These are phyloP conservation scores for Axinella damicornis DNA, from an alignment of 37 sponge, comb jelly and placozoan species.

Conservation along the genomic window DNA sequence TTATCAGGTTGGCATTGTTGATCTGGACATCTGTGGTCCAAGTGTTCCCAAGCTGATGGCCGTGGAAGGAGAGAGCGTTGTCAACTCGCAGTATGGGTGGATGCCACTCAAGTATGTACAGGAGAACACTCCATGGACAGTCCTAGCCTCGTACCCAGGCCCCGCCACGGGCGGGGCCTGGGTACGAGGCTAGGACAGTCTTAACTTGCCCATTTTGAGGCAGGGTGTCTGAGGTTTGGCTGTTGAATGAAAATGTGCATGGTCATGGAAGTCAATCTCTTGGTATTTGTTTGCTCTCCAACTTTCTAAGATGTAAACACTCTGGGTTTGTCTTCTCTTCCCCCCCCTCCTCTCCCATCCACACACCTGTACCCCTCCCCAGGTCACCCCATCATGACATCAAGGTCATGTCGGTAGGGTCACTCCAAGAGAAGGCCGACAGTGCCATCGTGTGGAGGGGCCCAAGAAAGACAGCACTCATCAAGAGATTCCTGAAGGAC, in stretches of 20 bases:
- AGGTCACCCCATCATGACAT: conserved; percentile 82
- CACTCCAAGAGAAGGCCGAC: conserved; percentile 60
- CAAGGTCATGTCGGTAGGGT: conserved; percentile 87
- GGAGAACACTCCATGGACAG: too few relatives aligned
- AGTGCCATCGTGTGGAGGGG: conserved; percentile 93
- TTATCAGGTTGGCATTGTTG: conserved; percentile 83
- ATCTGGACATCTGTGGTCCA: conserved; percentile 95
- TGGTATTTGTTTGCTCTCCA: too few relatives aligned
- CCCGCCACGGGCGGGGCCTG: too few relatives aligned
- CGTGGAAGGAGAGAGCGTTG: conserved; percentile 62
- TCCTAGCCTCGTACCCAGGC: too few relatives aligned
- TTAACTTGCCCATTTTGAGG: background rate
- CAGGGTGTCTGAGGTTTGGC: too few relatives aligned
- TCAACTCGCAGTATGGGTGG: conserved; percentile 89
- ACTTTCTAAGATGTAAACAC: too few relatives aligned
- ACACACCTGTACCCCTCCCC: background rate
- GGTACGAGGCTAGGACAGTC: background rate
- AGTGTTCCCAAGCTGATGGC: conserved; percentile 81
- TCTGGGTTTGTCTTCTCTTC: background rate
- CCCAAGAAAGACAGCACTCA: conserved; percentile 88
- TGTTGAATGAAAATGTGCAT: too few relatives aligned
- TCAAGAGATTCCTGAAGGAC: conserved; percentile 92
- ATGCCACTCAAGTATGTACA: conserved; percentile 68
- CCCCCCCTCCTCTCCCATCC: too few relatives aligned
- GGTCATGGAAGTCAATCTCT: too few relatives aligned